Evolutionary conservation across 2,113 vertebrate species (phyloP).

Genomic region (Clarias magur): DNA sequence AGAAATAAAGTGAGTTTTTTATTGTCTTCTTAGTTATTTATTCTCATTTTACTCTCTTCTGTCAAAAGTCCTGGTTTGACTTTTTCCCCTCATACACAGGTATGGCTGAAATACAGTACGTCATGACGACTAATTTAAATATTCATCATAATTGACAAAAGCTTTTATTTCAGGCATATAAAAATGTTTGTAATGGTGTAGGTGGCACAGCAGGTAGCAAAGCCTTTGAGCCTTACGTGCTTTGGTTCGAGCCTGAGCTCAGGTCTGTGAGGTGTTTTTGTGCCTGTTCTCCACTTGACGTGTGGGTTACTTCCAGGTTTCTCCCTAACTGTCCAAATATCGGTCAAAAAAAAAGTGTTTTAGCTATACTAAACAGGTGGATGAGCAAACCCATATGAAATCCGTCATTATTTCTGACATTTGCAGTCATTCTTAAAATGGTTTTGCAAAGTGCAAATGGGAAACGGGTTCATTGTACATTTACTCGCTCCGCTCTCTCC

Average conservation of each 20-base stretch:
- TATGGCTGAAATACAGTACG: neutral
- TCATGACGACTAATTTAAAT: neutral
- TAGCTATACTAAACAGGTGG: neutral
- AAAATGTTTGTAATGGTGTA: too few relatives aligned
- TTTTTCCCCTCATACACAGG: too few relatives aligned
- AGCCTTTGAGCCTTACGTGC: neutral
- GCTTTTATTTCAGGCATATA: neutral
- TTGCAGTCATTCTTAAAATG: slow-evolving; percentile 5
- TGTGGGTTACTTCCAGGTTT: too few relatives aligned
- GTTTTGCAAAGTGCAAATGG: slow-evolving; percentile 46
- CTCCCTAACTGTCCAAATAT: neutral
- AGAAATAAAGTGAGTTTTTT: too few relatives aligned
- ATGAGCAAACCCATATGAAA: slow-evolving; percentile 3
- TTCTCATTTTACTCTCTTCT: too few relatives aligned
- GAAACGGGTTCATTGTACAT: slow-evolving; percentile 22
- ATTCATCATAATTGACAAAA: neutral
- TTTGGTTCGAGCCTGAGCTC: neutral
- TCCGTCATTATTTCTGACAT: slow-evolving; percentile 47
- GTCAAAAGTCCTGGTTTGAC: too few relatives aligned
- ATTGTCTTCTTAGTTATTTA: too few relatives aligned
- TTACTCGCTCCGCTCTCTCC: neutral
- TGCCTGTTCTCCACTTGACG: neutral
- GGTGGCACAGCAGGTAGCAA: neutral
- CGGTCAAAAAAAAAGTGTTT: neutral
- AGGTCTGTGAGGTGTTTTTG: neutral